A percentile compares a stretch with the other conserved stretches of the same genome.
Conservation (phyloP, 1,140 invertebrate species). For the Liolophura sinensis region DNA sequence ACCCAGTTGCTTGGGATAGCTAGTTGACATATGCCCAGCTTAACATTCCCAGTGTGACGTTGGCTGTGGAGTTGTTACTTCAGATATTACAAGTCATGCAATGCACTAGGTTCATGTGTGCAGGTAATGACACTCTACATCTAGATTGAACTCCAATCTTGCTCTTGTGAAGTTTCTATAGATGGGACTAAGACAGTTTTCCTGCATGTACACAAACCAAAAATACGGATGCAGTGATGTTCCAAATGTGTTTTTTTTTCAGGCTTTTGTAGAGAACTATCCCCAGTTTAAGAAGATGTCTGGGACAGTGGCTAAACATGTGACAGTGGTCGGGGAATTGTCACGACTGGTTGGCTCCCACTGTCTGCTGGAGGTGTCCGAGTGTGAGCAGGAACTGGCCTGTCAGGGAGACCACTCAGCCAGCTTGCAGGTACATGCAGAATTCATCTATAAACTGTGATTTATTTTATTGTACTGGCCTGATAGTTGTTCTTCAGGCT, state of each 20-base stretch:
- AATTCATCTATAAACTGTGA: too few species aligned
- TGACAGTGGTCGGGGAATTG: constrained; percentile 93
- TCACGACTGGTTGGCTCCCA: constrained; percentile 80
- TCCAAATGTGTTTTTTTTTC: constrained; percentile 17
- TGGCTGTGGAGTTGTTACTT: too few species aligned
- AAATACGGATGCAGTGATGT: neutral
- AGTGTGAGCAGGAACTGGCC: constrained; percentile 94
- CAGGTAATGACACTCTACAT: too few species aligned
- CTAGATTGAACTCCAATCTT: too few species aligned
- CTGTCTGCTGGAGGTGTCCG: constrained; percentile 88
- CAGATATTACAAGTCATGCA: neutral
- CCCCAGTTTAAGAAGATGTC: constrained; percentile 99
- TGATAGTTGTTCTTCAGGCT: too few species aligned
- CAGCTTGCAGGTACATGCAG: constrained; percentile 75
- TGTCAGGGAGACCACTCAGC: constrained; percentile 90
- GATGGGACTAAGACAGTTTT: too few species aligned
- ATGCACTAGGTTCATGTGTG: too few species aligned
- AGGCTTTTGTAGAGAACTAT: constrained; percentile 95
- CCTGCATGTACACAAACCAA: too few species aligned
- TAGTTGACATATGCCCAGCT: too few species aligned
- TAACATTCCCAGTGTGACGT: too few species aligned
- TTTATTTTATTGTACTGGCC: too few species aligned
- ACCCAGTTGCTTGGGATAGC: too few species aligned
- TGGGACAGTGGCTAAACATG: constrained; percentile 96
- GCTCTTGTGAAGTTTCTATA: constrained; percentile 2